Percentiles rank a stretch among this genome's conserved stretches.
These are phyloP conservation scores for Crotalus viridis DNA, from an alignment of 2,113 vertebrate genomes.

Conservation along the genomic window DNA sequence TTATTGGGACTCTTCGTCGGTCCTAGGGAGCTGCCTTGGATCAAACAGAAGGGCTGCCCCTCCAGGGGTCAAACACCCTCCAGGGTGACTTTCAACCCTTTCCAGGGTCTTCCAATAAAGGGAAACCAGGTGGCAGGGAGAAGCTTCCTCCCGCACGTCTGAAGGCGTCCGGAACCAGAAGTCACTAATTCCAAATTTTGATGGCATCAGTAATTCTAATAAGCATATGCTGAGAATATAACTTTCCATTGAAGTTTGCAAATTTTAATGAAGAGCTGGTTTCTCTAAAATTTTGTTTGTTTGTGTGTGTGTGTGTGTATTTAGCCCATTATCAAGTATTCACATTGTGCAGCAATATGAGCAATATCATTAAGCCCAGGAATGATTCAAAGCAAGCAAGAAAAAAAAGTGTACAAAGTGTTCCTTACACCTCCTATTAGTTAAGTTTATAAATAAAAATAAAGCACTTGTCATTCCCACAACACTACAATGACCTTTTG, in stretches of 20 bases:
- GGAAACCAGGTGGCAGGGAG: no score
- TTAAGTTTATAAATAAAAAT: conserved; percentile 15
- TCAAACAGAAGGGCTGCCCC: no score
- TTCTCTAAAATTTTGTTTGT: not conserved
- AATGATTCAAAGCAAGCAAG: not conserved
- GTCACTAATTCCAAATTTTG: not conserved
- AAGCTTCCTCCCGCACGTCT: no score
- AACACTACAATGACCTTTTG: not conserved
- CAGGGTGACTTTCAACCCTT: no score
- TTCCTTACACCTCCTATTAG: not conserved
- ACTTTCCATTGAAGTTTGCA: not conserved
- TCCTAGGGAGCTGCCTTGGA: no score
- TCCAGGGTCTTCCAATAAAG: no score
- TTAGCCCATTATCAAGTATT: not conserved
- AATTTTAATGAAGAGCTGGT: not conserved
- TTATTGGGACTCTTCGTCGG: no score
- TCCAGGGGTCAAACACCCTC: no score
- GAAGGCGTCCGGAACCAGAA: no score
- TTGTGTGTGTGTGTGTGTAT: not conserved
- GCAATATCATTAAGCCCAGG: not conserved
- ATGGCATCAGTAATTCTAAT: not conserved
- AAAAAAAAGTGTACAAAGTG: not conserved
- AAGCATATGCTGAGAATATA: not conserved
- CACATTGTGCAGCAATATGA: not conserved
- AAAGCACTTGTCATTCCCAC: not conserved